Percentiles rank a stretch among this genome's conserved stretches.
These are phyloP conservation scores for Bombus pyrosoma DNA, from an alignment of 1,140 invertebrate species.

Conservation along the genomic window DNA sequence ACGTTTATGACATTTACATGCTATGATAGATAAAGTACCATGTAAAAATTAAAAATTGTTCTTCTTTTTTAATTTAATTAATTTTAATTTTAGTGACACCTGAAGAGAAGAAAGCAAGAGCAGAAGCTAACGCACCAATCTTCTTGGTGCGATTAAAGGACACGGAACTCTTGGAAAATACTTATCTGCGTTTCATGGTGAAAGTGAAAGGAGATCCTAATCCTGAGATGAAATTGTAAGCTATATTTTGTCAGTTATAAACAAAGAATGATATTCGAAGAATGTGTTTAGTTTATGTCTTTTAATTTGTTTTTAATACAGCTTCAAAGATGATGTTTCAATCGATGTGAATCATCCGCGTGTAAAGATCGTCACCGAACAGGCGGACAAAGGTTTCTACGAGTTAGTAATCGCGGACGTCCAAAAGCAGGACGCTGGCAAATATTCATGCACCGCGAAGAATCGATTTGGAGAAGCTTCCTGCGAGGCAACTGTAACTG, in stretches of 20 bases:
- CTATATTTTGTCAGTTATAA: slow-evolving; percentile 57
- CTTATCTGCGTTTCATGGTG: slow-evolving; percentile 94
- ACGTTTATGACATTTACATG: slow-evolving; percentile 76
- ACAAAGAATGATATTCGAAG: not conserved
- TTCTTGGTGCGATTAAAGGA: slow-evolving; percentile 93
- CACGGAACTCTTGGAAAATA: slow-evolving; percentile 93
- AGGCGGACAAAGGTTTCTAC: slow-evolving; percentile 92
- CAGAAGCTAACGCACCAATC: slow-evolving; percentile 88
- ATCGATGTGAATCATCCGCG: slow-evolving; percentile 88
- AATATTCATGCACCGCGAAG: slow-evolving; percentile 92
- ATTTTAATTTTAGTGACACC: slow-evolving; percentile 85
- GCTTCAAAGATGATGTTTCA: slow-evolving; percentile 91
- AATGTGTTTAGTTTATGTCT: not conserved
- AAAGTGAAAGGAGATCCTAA: slow-evolving; percentile 94
- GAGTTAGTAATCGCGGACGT: slow-evolving; percentile 95
- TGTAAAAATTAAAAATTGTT: not conserved
- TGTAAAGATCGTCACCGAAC: slow-evolving; percentile 88
- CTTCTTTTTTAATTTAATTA: too few species aligned
- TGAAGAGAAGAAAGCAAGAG: slow-evolving; percentile 87
- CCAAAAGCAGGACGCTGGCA: slow-evolving; percentile 90
- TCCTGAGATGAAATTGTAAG: slow-evolving; percentile 93
- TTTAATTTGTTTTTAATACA: slow-evolving; percentile 77
- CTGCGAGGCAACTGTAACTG: slow-evolving; percentile 90
- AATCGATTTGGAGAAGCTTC: slow-evolving; percentile 92
- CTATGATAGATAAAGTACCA: not conserved